Evolutionary conservation across 1,140 invertebrate species (phyloP), one percentile per base, ranked within the genome.

Genomic region (Capitella teleta): DNA sequence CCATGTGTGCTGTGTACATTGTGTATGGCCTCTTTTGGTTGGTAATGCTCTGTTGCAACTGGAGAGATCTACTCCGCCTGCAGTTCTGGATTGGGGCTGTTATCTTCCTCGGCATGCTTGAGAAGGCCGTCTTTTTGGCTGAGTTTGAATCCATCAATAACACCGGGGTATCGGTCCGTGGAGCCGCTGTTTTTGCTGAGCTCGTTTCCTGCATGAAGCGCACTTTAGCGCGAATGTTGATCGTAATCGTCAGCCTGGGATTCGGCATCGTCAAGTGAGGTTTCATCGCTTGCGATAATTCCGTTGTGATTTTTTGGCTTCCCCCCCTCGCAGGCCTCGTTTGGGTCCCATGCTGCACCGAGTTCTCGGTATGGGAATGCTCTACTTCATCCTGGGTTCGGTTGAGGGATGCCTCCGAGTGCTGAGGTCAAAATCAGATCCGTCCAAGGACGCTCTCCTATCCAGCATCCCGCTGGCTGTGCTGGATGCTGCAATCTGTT

Each of bases 1-100:
- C 81, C 10, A 90, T 94, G 87, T 92, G 87, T 62, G 73, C 83
- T 5, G 77, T 90, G 14, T 95, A 95, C 72, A 80, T 88, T 1
- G 66, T 84, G 37, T 79, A 85, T 62, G 87, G 86, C n/a, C 58
- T 87, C 4, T 77, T 79, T 28, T 95, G 91, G 91, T 74, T 92
- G 30, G 63, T 82, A 5, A 77, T 89, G n/a, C 87, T 85, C 18
- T 84, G 82, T 53, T 73, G 83, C 53, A 85, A 88, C 66, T 95
- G 89, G 88, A 75, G 85, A 51, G 90, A 95, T 67, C 72, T 95
- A 3, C 72, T 95, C n/a, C 74, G 89, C 41, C 86, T 95, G 26
- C 91, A 95, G 75, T 93, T 91, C 73, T 95, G 90, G 88, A 91
- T 95, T 63, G 87, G 86, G 5, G 87, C 78, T 30, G 87, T 93